Base-by-base conservation (phyloP, 2,888 invertebrate genomes). In the Pterostichus madidus region DNA sequence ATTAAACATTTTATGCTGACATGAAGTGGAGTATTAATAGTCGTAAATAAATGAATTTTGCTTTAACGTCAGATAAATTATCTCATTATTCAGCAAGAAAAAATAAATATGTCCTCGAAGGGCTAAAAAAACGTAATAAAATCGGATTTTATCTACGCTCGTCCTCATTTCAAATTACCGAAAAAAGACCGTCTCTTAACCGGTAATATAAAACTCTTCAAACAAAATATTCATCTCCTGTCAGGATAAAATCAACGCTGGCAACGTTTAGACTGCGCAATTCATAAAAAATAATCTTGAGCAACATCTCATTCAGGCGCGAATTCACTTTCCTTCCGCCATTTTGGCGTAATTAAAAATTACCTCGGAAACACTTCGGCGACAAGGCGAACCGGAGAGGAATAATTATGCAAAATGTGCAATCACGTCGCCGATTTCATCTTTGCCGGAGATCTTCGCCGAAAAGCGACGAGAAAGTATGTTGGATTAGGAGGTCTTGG, bases 361-460 rank as follows among this genome's bases (percentile, higher is more conserved):
- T 75, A 81, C 75, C 75, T 81, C 49, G 68, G 52, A 64, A 68
- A 80, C 68, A 80, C 68, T 78, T 78, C 24, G 80, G 56, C 17
- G 39, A 73, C 78, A 59, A 61, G 61, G 24, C 61, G 24, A 24
- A 24, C 24, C 24, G 35, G 59, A 39, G 80, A 73, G 71, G 80
- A 80, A 80, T 71, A 80, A 68, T 80, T 80, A 80, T 80, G 80
- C 80, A 80, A 80, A 80, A 80, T 71, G 80, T 71, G 80, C 73
- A 80, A 80, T 80, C 80, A 73, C 52, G 53, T 39, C 31, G 32
- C 52, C 64, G 68, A 80, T 80, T 77, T 77, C 59, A 56, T 77
- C 56, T 76, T 52, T 11, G 35, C 52, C 31, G 24, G 39, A 6
- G 61, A 11, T 17, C 61, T 24, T 0, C 6, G 31, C 2, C 13